A percentile compares a stretch with the other conserved stretches of the same genome.
These are phyloP conservation scores for Lasioglossum villosulum DNA, from an alignment of 2,888 invertebrate genomes.

Conservation along the genomic window DNA sequence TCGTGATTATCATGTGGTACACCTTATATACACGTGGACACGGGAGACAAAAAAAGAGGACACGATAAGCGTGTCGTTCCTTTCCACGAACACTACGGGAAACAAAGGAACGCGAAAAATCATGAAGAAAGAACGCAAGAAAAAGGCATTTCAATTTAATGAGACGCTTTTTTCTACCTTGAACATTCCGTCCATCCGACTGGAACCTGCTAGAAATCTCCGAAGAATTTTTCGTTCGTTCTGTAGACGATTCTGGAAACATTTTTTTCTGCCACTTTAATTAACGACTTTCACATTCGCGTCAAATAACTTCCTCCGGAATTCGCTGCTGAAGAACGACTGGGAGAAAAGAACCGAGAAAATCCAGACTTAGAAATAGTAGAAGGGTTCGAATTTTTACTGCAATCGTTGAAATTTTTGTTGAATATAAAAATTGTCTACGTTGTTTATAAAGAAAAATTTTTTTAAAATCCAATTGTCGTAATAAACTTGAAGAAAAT, in stretches of 20 bases:
- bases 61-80: background rate
- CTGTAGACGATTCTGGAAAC: background rate
- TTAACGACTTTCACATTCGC: background rate
- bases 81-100: background rate
- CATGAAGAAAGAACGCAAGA: background rate
- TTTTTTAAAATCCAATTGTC: too few relatives aligned
- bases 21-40: background rate
- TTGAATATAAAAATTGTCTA: background rate
- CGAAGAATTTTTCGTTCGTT: background rate
- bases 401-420: background rate
- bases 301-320: background rate
- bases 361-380: background rate
- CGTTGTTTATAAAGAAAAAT: background rate
- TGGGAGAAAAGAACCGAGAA: background rate
- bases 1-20: background rate
- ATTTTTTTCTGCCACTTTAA: background rate
- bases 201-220: background rate
- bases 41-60: background rate
- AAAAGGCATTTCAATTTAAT: slow-evolving; percentile 7
- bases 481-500: too few relatives aligned
- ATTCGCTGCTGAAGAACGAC: background rate
- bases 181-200: background rate
- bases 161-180: background rate
- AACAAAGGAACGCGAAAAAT: background rate
- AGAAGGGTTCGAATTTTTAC: background rate